Conservation (phyloP, 2,888 invertebrate species). For the Boloria euphrosyne region DNA sequence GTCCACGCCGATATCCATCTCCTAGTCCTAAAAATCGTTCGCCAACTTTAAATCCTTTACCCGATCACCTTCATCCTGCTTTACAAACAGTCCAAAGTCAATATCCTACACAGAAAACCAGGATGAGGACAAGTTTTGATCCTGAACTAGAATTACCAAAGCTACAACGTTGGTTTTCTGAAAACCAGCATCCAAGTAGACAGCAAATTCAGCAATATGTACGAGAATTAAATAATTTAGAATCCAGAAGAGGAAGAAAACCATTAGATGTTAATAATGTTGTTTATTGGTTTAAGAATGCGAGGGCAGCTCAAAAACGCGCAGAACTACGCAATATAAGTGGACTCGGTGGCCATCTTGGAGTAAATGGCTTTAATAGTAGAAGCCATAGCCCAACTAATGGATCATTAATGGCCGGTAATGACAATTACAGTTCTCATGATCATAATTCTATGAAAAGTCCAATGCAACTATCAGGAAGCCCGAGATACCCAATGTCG, state of each 20-base stretch:
- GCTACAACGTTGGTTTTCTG: conserved; percentile 97
- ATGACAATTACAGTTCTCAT: conserved; percentile 80
- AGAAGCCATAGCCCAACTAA: conserved; percentile 85
- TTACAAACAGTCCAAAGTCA: conserved; percentile 89
- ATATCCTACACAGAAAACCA: conserved; percentile 92
- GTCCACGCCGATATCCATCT: conserved; percentile 75
- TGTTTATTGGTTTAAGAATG: conserved; percentile 99
- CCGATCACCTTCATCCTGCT: conserved; percentile 86
- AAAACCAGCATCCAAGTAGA: conserved; percentile 98
- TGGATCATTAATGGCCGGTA: conserved; percentile 83
- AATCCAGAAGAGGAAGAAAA: conserved; percentile 95
- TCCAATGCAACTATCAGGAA: conserved; percentile 80
- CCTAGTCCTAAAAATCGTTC: conserved; percentile 80
- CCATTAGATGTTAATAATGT: conserved; percentile 98
- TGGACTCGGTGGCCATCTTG: conserved; percentile 82
- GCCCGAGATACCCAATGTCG: conserved; percentile 83
- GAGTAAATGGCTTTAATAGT: conserved; percentile 85
- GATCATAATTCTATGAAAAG: conserved; percentile 85
- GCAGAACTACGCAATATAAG: conserved; percentile 89
- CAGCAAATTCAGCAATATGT: conserved; percentile 98
- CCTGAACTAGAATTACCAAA: conserved; percentile 98
- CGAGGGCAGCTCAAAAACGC: conserved; percentile 96
- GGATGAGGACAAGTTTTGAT: conserved; percentile 98
- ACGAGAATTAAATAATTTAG: conserved; percentile 94
- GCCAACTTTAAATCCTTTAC: conserved; percentile 70